Percentiles rank a stretch among this genome's conserved stretches.
Evolutionary conservation across 2,888 invertebrate species (phyloP).

Genomic region (Cryptophagus acutangulus): DNA sequence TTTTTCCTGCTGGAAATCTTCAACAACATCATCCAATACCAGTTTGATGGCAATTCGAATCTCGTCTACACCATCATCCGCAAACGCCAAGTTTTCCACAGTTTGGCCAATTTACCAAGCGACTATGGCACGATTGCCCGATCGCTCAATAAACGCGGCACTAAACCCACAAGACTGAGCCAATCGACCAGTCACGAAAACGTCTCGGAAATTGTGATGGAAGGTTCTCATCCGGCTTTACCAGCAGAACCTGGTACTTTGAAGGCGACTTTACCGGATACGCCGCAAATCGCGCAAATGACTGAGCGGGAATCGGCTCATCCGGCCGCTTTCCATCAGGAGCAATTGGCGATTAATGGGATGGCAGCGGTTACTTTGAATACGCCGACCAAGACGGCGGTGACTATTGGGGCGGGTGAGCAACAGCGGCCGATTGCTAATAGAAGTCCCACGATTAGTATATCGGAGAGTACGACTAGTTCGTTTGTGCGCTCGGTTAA

Average conservation of each 20-base stretch:
- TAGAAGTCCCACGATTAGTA: constrained; percentile 12
- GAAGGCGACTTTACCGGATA: constrained; percentile 84
- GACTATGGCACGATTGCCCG: constrained; percentile 87
- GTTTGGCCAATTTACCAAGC: constrained; percentile 92
- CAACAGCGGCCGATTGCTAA: constrained; percentile 41
- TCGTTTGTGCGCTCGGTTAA: constrained; percentile 35
- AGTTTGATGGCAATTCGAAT: constrained; percentile 98
- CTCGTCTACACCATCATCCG: constrained; percentile 98
- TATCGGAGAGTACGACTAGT: constrained; percentile 4
- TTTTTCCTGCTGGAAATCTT: constrained; percentile 98
- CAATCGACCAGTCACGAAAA: constrained; percentile 51
- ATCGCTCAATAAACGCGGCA: constrained; percentile 59
- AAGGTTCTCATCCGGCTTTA: constrained; percentile 75
- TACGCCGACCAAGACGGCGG: constrained; percentile 30
- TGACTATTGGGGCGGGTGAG: constrained; percentile 19
- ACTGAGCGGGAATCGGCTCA: constrained; percentile 93
- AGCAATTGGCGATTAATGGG: constrained; percentile 41
- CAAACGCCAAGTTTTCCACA: constrained; percentile 97
- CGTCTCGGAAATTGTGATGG: constrained; percentile 68
- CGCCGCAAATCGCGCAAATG: constrained; percentile 61
- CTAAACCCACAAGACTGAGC: constrained; percentile 40
- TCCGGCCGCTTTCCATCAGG: constrained; percentile 49
- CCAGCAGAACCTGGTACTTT: constrained; percentile 90
- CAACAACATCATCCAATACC: constrained; percentile 99
- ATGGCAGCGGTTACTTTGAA: constrained; percentile 41